Evolutionary conservation across 2,797 vertebrate species (phyloP).

Genomic region (Hydrolagus colliei): DNA sequence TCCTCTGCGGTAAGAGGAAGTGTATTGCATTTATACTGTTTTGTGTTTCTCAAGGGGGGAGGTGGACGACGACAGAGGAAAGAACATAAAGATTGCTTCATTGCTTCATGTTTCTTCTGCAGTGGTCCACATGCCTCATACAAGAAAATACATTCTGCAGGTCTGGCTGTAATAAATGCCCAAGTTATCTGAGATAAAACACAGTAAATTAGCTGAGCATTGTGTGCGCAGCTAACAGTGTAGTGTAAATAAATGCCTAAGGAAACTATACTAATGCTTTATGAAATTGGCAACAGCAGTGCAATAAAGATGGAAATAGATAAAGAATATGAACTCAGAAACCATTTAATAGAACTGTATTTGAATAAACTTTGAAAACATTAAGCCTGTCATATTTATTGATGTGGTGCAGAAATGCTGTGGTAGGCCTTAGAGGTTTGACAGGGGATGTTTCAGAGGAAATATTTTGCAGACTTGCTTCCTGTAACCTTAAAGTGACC

Average conservation of each 20-base stretch:
- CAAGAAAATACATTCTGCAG: background rate
- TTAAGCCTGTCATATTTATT: constrained; percentile 31
- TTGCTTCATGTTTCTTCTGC: background rate
- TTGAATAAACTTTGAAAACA: constrained; percentile 29
- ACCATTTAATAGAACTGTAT: constrained; percentile 11
- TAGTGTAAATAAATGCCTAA: constrained; percentile 4
- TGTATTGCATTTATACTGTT: background rate
- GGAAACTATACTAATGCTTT: background rate
- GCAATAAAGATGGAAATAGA: constrained; percentile 24
- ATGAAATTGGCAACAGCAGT: constrained; percentile 25
- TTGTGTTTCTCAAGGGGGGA: background rate
- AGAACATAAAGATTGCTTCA: background rate
- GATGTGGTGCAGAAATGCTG: constrained; percentile 27
- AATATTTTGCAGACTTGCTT: constrained; percentile 32
- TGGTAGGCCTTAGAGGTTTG: constrained; percentile 30
- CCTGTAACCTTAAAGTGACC: constrained; percentile 31
- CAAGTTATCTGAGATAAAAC: constrained; percentile 13
- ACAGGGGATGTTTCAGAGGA: constrained; percentile 31
- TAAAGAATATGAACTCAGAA: constrained; percentile 21
- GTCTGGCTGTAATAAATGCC: background rate
- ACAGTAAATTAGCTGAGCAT: background rate
- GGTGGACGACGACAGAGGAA: background rate
- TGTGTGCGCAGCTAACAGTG: constrained; percentile 16
- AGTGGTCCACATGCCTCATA: background rate
- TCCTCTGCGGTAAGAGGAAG: background rate